Evolutionary conservation across 1,140 invertebrate species (phyloP), one percentile per base, ranked within the genome.

Genomic region (Anagrus nilaparvatae): DNA sequence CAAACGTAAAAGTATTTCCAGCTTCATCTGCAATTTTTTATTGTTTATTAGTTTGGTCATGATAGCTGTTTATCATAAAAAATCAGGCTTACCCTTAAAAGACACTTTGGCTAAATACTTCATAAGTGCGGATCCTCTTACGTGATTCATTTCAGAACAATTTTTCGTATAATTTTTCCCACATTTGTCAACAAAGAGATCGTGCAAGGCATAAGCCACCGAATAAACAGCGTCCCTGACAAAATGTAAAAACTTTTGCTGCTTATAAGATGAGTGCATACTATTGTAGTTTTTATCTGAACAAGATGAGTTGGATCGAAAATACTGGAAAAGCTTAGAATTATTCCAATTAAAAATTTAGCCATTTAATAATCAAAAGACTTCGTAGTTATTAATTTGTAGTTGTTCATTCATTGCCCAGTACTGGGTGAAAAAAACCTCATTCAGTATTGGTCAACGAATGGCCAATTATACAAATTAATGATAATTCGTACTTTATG

Each of bases 141-240:
- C 60, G 42, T 65, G 63, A n/a, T 39, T 34, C 67, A 70, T 68
- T 9, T 40, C 58, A 5, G 53, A 20, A 44, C 74, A 76, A 3
- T 75, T 45, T 1, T 73, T 72, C 1, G 12, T 0, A 13, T 31
- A 43, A 13, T 21, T 23, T 5, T 54, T 49, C 0, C 59, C 56
- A 43, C 74, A 77, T 4, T 54, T 43, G 2, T 60, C 55, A 10
- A 35, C 20, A 28, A 70, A 69, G 52, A 76, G 57, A 43, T 69
- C 59, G 46, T 71, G 58, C 5, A 77, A 56, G 0, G 73, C 73
- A 31, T 70, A 51, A 2, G 73, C 75, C 40, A 74, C 73, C 0
- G 74, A 64, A 50, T 75, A 74, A 3, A 69, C 70, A 0, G 75
- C 66, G 49, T 76, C 75, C 12, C 75, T 49, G 1, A 76, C 67